These are phyloP conservation scores for Camponotus floridanus DNA, from an alignment of 1,140 invertebrate species.

Conservation along the genomic window DNA sequence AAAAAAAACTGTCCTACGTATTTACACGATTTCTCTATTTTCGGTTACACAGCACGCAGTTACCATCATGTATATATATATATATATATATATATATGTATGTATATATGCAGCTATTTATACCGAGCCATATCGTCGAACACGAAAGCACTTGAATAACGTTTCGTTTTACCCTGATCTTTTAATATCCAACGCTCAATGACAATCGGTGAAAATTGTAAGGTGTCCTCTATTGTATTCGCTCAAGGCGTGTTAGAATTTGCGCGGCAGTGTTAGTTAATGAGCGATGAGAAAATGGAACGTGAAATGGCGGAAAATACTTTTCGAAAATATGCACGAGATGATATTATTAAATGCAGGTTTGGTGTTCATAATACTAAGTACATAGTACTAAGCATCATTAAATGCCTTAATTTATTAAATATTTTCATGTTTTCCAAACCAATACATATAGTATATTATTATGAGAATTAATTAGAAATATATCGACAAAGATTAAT, in stretches of 20 bases:
- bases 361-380: neutral
- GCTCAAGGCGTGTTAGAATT: slow-evolving; percentile 70
- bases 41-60: slow-evolving; percentile 55
- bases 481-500: neutral
- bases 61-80: slow-evolving; percentile 19
- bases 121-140: slow-evolving; percentile 50
- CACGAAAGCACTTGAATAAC: slow-evolving; percentile 50
- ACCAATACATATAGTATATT: slow-evolving; percentile 11
- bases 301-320: slow-evolving; percentile 27
- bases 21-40: slow-evolving; percentile 65
- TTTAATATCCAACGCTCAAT: slow-evolving; percentile 55
- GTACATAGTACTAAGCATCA: neutral
- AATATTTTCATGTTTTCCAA: neutral
- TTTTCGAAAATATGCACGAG: neutral
- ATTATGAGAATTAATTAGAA: neutral
- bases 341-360: neutral
- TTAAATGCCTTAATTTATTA: neutral
- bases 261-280: slow-evolving; percentile 74
- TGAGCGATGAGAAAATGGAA: slow-evolving; percentile 53
- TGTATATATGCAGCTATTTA: slow-evolving; percentile 31
- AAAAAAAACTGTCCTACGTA: slow-evolving; percentile 74
- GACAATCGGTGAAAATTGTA: slow-evolving; percentile 71
- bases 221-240: slow-evolving; percentile 52
- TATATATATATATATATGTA: neutral
- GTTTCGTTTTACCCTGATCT: slow-evolving; percentile 32